Conservation (phyloP, 1,140 invertebrate genomes). For the Coelopa frigida region DNA sequence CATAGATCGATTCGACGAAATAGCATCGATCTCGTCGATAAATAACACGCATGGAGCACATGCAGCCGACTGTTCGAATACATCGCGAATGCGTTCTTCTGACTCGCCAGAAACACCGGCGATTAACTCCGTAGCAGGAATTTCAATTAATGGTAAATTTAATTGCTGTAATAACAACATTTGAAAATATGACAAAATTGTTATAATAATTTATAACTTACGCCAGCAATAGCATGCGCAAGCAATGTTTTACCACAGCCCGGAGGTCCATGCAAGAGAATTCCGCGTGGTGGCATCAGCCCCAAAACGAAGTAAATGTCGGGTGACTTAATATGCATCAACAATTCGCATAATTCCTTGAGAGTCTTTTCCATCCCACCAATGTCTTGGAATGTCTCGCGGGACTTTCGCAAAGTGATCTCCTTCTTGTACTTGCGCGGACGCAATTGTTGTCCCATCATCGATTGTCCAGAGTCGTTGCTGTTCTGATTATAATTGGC, state of each 20-base stretch:
- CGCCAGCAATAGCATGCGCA: slow-evolving; percentile 87
- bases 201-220: slow-evolving; percentile 46
- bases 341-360: slow-evolving; percentile 67
- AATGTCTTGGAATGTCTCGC: slow-evolving; percentile 63
- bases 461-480: slow-evolving; percentile 13
- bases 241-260: slow-evolving; percentile 90
- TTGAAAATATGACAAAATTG: not conserved
- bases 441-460: slow-evolving; percentile 60
- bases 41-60: slow-evolving; percentile 80
- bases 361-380: slow-evolving; percentile 64
- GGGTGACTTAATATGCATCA: slow-evolving; percentile 75
- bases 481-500: not conserved
- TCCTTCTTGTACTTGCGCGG: slow-evolving; percentile 51
- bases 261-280: slow-evolving; percentile 84
- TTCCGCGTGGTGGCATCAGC: slow-evolving; percentile 71
- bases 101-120: slow-evolving; percentile 94
- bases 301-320: slow-evolving; percentile 71
- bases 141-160: slow-evolving; percentile 70
- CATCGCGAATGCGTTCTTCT: slow-evolving; percentile 81
- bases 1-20: slow-evolving; percentile 77
- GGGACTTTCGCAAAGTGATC: slow-evolving; percentile 34
- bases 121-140: slow-evolving; percentile 85
- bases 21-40: slow-evolving; percentile 89
- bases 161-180: slow-evolving; percentile 49
- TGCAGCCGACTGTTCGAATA: slow-evolving; percentile 77